Percentiles rank a stretch among this genome's conserved stretches.
These are phyloP conservation scores for Mnemiopsis leidyi DNA, from an alignment of 37 sponge, comb jelly and placozoan genomes.

Conservation along the genomic window DNA sequence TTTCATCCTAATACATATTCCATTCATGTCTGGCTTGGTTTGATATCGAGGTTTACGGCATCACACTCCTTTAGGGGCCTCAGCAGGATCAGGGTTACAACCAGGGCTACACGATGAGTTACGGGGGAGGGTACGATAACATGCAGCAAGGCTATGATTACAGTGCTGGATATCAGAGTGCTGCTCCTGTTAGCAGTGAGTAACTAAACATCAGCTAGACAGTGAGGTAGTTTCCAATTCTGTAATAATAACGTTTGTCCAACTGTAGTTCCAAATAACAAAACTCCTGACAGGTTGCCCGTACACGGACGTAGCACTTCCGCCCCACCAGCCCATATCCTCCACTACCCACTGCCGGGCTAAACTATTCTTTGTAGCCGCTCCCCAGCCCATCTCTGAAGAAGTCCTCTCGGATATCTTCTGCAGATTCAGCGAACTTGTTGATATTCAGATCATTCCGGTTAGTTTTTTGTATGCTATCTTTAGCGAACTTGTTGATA, in stretches of 20 bases:
- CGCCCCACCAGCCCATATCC: neutral
- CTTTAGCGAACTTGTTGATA: neutral
- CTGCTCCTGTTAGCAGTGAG: neutral
- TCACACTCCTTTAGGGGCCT: too few relatives aligned
- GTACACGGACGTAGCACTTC: neutral
- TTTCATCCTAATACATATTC: too few relatives aligned
- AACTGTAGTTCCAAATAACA: neutral
- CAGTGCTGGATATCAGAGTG: neutral
- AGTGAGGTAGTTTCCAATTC: neutral
- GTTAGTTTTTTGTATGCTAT: neutral
- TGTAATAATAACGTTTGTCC: too few relatives aligned
- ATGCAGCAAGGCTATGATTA: neutral
- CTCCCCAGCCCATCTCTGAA: neutral
- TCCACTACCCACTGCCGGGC: neutral
- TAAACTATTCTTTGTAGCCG: conserved; percentile 19
- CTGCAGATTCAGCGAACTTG: conserved; percentile 17
- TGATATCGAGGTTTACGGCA: too few relatives aligned
- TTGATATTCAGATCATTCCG: neutral
- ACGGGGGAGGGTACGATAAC: neutral
- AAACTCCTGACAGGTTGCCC: neutral
- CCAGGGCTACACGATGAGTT: neutral
- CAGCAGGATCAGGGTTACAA: neutral
- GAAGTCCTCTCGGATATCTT: neutral
- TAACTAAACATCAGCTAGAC: neutral
- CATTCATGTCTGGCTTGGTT: too few relatives aligned